These are phyloP conservation scores for pig (Sus scrofa) DNA, from an alignment of 2,113 vertebrate genomes.

Conservation along the genomic window DNA sequence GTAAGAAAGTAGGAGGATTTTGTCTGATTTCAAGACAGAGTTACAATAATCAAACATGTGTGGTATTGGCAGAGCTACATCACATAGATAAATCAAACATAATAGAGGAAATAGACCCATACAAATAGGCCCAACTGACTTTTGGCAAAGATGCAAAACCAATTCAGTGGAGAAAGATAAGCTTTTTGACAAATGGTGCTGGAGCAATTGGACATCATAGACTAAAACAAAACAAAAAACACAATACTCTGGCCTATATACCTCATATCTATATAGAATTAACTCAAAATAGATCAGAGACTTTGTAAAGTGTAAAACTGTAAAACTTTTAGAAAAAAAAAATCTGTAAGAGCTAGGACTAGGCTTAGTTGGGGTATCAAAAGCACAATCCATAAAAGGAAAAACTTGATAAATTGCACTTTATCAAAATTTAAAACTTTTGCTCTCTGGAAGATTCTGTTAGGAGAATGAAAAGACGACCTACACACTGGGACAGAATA, in stretches of 20 bases:
- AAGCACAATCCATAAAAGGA: neutral
- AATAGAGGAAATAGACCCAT: neutral
- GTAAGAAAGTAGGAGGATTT: neutral
- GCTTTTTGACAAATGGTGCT: neutral
- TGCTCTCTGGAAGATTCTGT: neutral
- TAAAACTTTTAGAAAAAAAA: neutral
- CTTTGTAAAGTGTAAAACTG: neutral
- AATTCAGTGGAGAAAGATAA: neutral
- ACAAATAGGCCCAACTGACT: neutral
- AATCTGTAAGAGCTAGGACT: neutral
- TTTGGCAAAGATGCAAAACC: conserved; percentile 37
- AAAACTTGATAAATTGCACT: neutral
- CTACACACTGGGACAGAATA: neutral
- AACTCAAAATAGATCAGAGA: neutral
- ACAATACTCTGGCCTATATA: neutral
- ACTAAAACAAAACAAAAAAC: neutral
- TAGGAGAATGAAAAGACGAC: neutral
- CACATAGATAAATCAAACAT: neutral
- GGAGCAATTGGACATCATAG: neutral
- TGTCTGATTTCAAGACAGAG: neutral
- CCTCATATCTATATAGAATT: neutral
- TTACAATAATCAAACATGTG: neutral
- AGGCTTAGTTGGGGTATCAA: neutral
- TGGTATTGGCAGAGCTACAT: neutral
- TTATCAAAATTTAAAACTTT: neutral